Evolutionary conservation across 2,888 invertebrate species (phyloP).

Genomic region (Dryobotodes eremita): DNA sequence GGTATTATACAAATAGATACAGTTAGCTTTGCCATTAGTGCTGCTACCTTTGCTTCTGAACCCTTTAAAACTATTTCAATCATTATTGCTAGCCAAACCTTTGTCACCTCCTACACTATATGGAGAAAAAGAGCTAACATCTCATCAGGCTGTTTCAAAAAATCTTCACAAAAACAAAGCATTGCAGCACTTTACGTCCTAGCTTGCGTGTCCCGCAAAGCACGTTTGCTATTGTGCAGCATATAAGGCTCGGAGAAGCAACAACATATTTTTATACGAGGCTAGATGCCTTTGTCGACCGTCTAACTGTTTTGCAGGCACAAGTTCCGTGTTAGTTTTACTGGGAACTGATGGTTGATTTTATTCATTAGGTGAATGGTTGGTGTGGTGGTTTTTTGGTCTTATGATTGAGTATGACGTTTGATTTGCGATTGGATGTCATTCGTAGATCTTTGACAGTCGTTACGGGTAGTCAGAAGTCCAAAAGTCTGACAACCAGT

Average conservation of each 20-base stretch:
- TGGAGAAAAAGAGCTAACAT: background rate
- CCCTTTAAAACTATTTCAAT: too few relatives aligned
- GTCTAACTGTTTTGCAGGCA: slow-evolving; percentile 76
- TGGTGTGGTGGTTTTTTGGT: background rate
- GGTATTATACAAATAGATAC: background rate
- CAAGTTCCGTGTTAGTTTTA: slow-evolving; percentile 66
- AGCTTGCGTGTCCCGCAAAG: slow-evolving; percentile 78
- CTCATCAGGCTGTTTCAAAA: background rate
- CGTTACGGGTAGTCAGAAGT: background rate
- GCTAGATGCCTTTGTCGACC: slow-evolving; percentile 83
- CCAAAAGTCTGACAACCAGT: background rate
- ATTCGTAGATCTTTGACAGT: background rate
- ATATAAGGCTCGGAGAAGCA: slow-evolving; percentile 85
- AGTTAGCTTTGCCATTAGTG: background rate
- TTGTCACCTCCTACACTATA: background rate
- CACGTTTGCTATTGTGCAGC: slow-evolving; percentile 88
- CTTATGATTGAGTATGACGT: background rate
- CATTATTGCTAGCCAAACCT: too few relatives aligned
- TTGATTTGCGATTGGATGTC: background rate
- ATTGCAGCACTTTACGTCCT: slow-evolving; percentile 74
- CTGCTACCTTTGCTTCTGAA: background rate
- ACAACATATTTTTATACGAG: slow-evolving; percentile 89
- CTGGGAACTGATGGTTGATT: slow-evolving; percentile 55
- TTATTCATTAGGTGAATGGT: slow-evolving; percentile 56
- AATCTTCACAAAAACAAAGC: slow-evolving; percentile 15